Evolutionary conservation across 1,140 invertebrate genomes (phyloP), one percentile per base, ranked within the genome.

Genomic region (Papilio machaon): DNA sequence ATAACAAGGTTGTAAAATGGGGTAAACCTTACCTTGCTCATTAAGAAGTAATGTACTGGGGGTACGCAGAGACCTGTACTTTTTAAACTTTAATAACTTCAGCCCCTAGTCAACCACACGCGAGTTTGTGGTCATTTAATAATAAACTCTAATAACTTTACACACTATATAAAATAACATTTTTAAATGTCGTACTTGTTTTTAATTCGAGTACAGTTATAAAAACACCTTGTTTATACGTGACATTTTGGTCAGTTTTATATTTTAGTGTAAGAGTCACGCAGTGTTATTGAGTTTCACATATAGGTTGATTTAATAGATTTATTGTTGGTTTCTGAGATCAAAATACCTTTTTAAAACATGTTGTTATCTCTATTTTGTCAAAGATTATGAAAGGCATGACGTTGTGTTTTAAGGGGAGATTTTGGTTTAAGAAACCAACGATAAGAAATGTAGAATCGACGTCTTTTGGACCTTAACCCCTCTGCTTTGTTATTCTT

Each of bases 1-100:
- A 70, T 70, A 70, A 70, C 64, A 35, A 70, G 64, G 64, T 35
- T 67, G 10, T 70, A 70, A 70, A 70, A 4, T 70, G 64, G 64
- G 64, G 64, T 70, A 70, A 70, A 70, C 23, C 23, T 15, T 35
- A 70, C 64, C 13, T 35, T 30, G 64, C 64, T 70, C 64, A 70
- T 70, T 5, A 70, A 13, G 30, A 35, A 11, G 6, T 38, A 38
- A 70, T 6, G 30, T 11, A 19, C 19, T 15, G 13, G 11, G 64
- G 64, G 64, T 70, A 30, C 30, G 4, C 30, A 35, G 64, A 35
- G 23, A 38, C 64, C 30, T 35, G 10, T 23, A 7, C n/a, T 70
- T 70, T 67, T 70, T 70, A 70, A 70, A 35, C 30, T 35, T 70
- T 70, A 64, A 64, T 64, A 70, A 4, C 4, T 35, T 38, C 23